phyloP scores from a whole-genome alignment of 2,113 vertebrate genomes.

The Macquaria australasica region DNA sequence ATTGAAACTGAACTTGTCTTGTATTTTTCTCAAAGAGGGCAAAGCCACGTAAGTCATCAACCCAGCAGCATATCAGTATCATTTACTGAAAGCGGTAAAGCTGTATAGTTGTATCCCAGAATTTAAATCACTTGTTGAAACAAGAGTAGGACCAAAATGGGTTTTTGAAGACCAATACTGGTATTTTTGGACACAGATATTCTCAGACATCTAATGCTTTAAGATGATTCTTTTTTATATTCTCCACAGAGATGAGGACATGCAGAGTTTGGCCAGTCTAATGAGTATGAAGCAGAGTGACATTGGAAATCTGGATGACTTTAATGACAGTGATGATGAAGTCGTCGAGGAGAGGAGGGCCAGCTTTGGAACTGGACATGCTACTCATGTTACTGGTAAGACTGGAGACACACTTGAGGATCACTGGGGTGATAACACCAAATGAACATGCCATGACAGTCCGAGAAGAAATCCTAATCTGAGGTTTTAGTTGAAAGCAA shows the following conservation, averaged over 20 bases:
- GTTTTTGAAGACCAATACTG: background rate
- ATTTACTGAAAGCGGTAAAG: background rate
- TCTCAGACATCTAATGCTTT: too few species aligned
- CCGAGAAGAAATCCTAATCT: background rate
- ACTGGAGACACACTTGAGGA: background rate
- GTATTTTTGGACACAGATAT: background rate
- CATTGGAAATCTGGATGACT: slow-evolving; percentile 92
- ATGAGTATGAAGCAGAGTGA: slow-evolving; percentile 92
- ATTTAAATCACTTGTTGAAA: background rate
- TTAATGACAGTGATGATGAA: slow-evolving; percentile 92
- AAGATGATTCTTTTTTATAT: background rate
- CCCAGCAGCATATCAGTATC: background rate
- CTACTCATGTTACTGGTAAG: slow-evolving; percentile 67
- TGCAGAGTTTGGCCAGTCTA: slow-evolving; percentile 94
- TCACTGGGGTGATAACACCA: background rate
- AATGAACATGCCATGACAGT: background rate
- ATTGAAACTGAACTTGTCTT: slow-evolving; percentile 89
- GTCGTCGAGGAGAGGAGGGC: slow-evolving; percentile 71
- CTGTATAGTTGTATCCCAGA: background rate
- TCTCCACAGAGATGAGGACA: slow-evolving; percentile 90
- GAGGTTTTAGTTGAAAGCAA: background rate
- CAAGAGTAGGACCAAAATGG: too few species aligned
- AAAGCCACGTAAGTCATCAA: slow-evolving; percentile 90
- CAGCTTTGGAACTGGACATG: slow-evolving; percentile 48
- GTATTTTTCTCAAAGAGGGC: slow-evolving; percentile 91